A percentile compares a stretch with the other conserved stretches of the same genome.
These are phyloP conservation scores for Poeciliopsis presidionis DNA, from an alignment of 2,797 vertebrate genomes.

Conservation along the genomic window DNA sequence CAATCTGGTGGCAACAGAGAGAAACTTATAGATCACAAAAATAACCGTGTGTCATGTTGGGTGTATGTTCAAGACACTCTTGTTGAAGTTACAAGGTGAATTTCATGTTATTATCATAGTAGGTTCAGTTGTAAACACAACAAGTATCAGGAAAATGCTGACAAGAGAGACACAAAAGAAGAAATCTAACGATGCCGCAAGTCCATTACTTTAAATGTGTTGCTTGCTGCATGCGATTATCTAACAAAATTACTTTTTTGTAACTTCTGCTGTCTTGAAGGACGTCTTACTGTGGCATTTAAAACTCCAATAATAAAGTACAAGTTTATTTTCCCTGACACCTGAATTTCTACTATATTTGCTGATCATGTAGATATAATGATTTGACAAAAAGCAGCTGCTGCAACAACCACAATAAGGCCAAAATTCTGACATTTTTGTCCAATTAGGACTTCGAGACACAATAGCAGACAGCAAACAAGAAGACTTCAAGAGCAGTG, in stretches of 20 bases:
- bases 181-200: neutral
- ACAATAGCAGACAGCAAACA: constrained; percentile 15
- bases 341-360: constrained; percentile 6
- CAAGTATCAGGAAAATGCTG: neutral
- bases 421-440: neutral
- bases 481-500: constrained; percentile 7
- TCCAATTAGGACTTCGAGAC: constrained; percentile 17
- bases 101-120: neutral
- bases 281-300: neutral
- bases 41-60: neutral
- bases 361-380: constrained; percentile 12
- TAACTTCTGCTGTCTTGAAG: neutral
- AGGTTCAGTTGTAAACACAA: neutral
- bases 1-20: neutral
- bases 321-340: neutral
- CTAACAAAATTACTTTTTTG: neutral
- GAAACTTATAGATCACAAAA: neutral
- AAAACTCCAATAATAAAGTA: neutral
- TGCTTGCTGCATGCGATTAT: neutral
- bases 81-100: neutral
- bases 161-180: neutral
- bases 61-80: neutral
- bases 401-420: constrained; percentile 1
- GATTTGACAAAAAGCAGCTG: neutral
- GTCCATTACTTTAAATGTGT: neutral